A percentile compares a stretch with the other conserved stretches of the same genome.
phyloP scores from a whole-genome alignment of 2,113 vertebrate genomes.

The Toxotes jaculatrix region DNA sequence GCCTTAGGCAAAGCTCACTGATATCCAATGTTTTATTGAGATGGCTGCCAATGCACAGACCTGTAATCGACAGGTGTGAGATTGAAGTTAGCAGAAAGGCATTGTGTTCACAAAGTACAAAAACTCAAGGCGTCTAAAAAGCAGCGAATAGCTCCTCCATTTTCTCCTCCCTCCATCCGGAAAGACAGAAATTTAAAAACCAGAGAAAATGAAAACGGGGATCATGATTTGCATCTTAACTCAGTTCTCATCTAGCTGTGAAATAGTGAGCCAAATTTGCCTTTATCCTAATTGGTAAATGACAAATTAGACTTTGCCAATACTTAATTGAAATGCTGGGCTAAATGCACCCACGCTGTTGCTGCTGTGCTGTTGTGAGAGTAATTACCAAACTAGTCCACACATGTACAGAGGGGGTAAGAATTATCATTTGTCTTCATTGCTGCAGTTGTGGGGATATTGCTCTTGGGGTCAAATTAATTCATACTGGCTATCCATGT shows the following conservation, averaged over 20 bases:
- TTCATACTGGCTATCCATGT: slow-evolving; percentile 50
- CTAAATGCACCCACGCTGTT: slow-evolving; percentile 71
- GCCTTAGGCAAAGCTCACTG: slow-evolving; percentile 48
- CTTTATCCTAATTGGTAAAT: slow-evolving; percentile 73
- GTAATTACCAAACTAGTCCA: slow-evolving; percentile 69
- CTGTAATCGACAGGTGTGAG: slow-evolving; percentile 21
- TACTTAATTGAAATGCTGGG: slow-evolving; percentile 74
- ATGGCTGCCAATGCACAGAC: slow-evolving; percentile 35
- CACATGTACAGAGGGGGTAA: slow-evolving; percentile 47
- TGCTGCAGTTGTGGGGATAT: slow-evolving; percentile 54
- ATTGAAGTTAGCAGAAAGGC: slow-evolving; percentile 33
- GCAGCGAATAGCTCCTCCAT: not conserved
- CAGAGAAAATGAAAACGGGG: not conserved
- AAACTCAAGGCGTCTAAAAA: not conserved
- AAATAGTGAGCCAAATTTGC: slow-evolving; percentile 61
- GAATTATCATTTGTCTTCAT: slow-evolving; percentile 75
- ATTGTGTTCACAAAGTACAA: slow-evolving; percentile 4
- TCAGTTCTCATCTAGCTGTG: slow-evolving; percentile 50
- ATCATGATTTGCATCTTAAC: slow-evolving; percentile 54
- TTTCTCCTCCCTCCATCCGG: not conserved
- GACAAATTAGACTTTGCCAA: slow-evolving; percentile 76
- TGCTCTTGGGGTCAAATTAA: slow-evolving; percentile 66
- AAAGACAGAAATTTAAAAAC: not conserved
- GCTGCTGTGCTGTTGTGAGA: slow-evolving; percentile 60
- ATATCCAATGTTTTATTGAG: slow-evolving; percentile 61